Base-by-base conservation (phyloP, 1,140 invertebrate genomes). In the Trachymyrmex septentrionalis region DNA sequence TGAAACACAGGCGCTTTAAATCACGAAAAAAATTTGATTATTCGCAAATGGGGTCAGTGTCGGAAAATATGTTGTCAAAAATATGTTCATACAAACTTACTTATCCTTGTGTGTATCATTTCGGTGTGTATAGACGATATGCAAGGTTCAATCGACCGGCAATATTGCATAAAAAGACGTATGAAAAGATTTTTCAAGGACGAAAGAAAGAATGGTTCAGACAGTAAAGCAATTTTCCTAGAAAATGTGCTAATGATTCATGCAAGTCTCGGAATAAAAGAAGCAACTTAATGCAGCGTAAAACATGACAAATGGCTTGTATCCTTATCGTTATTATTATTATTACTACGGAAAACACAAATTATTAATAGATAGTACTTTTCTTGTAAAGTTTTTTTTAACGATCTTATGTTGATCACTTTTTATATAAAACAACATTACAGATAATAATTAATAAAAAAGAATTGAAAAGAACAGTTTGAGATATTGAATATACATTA, bases 241-340 rank as follows among this genome's bases (percentile, higher is more conserved):
- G 55, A 84, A 75, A 75, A 48, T 34, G 55, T 14, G 57, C 27
- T 73, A 73, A 61, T 19, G 24, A 63, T 4, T 19, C 59, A 19
- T 67, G 61, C 6, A 64, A 27, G n/a, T 50, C 38, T 63, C 38
- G 2, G n/a, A 38, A 73, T 82, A 73, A 30, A 50, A 48, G 24
- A 84, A 59, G 48, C 19, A 34, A 44, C 19, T 73, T 61, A 50
- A 84, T 34, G 44, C 21, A 44, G 67, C 67, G 55, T 84, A 44
- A 84, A 61, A 34, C 27, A 12, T 38, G 50, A 16, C 27, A 59
- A 82, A 82, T 59, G 19, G 12, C 6, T 21, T 63, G 12, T 59
- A 59, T 44, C 4, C 10, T 71, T 81, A 38, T 48, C n/a, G 16
- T 64, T 48, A 64, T 50, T 66, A 30, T 64, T 34, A 6, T 34